These are phyloP conservation scores for Ctenopoma kingsleyae DNA, from an alignment of 2,797 vertebrate species.

Conservation along the genomic window DNA sequence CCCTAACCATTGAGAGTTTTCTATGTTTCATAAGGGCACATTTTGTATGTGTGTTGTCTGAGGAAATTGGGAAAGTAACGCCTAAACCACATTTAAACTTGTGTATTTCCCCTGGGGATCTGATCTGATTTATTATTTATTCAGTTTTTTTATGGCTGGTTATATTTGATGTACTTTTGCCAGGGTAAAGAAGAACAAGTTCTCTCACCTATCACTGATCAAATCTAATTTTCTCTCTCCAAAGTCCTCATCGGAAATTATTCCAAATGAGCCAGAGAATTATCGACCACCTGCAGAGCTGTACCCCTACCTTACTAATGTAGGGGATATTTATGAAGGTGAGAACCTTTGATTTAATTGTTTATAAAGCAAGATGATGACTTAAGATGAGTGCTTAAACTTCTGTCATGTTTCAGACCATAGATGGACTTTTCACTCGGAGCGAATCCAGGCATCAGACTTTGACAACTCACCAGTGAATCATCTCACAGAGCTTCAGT, in stretches of 20 bases:
- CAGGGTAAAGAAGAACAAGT: neutral
- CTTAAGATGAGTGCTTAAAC: neutral
- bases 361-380: neutral
- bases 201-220: constrained; percentile 2
- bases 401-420: constrained; percentile 81
- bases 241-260: constrained; percentile 90
- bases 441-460: constrained; percentile 86
- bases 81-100: neutral
- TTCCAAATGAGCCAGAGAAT: constrained; percentile 87
- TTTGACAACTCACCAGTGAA: constrained; percentile 90
- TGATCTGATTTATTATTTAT: neutral
- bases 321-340: constrained; percentile 93
- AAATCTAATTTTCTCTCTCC: constrained; percentile 24
- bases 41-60: constrained; percentile 2
- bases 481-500: constrained; percentile 94
- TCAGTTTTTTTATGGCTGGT: neutral
- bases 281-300: constrained; percentile 90
- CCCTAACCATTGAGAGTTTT: neutral
- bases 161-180: neutral
- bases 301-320: constrained; percentile 90
- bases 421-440: constrained; percentile 90
- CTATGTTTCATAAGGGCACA: neutral
- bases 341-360: constrained; percentile 43
- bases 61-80: neutral
- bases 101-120: neutral